Evolutionary conservation across 2,797 vertebrate species (phyloP).

Genomic region (Crocidura indochinensis): DNA sequence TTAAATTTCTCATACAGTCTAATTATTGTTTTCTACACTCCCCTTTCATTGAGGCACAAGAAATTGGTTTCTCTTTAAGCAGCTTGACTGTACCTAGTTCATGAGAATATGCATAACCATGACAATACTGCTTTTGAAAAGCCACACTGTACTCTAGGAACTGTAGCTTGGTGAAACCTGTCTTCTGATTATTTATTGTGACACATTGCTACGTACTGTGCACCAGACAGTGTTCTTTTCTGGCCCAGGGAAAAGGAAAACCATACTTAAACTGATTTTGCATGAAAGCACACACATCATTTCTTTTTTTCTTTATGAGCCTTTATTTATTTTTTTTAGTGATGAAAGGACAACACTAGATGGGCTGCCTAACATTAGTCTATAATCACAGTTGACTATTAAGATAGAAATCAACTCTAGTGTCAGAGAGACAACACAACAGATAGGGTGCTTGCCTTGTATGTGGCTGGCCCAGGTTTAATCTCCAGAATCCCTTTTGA

Average conservation of each 20-base stretch:
- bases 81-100: conserved; percentile 76
- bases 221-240: conserved; percentile 79
- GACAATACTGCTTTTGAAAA: conserved; percentile 79
- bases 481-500: no score
- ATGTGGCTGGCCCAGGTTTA: no score
- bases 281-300: conserved; percentile 71
- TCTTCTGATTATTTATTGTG: conserved; percentile 83
- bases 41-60: conserved; percentile 72
- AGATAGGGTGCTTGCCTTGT: no score
- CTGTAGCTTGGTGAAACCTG: conserved; percentile 76
- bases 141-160: conserved; percentile 61
- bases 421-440: no score
- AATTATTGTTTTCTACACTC: conserved; percentile 79
- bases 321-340: not conserved
- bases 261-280: conserved; percentile 80
- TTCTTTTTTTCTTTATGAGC: conserved; percentile 55
- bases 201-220: conserved; percentile 86
- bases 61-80: conserved; percentile 79
- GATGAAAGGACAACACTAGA: conserved; percentile 52
- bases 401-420: conserved; percentile 51
- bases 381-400: conserved; percentile 63
- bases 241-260: conserved; percentile 82
- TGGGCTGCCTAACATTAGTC: conserved; percentile 39
- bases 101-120: conserved; percentile 77
- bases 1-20: conserved; percentile 71